phyloP scores from a whole-genome alignment of 1,140 invertebrate species.

The Laodelphax striatellus region DNA sequence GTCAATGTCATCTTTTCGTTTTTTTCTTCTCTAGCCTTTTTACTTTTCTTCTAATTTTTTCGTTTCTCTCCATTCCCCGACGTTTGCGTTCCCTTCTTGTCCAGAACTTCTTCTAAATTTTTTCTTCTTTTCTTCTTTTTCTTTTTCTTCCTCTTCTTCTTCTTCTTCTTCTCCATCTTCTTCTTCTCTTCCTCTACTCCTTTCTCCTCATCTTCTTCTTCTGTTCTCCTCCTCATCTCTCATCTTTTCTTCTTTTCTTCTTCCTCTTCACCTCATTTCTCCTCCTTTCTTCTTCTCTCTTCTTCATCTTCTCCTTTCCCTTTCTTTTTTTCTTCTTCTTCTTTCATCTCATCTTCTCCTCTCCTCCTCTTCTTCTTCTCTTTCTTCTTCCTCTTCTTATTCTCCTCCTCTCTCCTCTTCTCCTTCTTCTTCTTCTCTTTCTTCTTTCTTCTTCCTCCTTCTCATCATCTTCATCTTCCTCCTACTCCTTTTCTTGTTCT shows the following conservation, averaged over 20 bases:
- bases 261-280: too few relatives aligned
- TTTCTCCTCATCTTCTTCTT: neutral
- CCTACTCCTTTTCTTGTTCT: too few relatives aligned
- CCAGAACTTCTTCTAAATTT: neutral
- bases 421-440: neutral
- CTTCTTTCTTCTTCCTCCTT: slow-evolving; percentile 13
- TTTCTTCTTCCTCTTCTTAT: too few relatives aligned
- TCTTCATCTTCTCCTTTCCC: too few relatives aligned
- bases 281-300: too few relatives aligned
- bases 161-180: neutral
- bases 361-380: neutral
- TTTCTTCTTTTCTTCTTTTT: neutral
- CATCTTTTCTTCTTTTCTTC: neutral
- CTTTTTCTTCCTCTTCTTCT: neutral
- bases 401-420: neutral
- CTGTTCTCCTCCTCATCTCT: too few relatives aligned
- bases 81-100: neutral
- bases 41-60: too few relatives aligned
- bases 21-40: too few relatives aligned
- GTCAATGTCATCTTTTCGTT: too few relatives aligned
- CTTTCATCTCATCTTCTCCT: neutral
- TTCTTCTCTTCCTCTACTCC: neutral
- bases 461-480: too few relatives aligned
- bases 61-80: too few relatives aligned
- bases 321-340: too few relatives aligned